Evolutionary conservation across 1,140 invertebrate genomes (phyloP), one percentile per base, ranked within the genome.

Genomic region (Zaprionus kolodkinae): DNA sequence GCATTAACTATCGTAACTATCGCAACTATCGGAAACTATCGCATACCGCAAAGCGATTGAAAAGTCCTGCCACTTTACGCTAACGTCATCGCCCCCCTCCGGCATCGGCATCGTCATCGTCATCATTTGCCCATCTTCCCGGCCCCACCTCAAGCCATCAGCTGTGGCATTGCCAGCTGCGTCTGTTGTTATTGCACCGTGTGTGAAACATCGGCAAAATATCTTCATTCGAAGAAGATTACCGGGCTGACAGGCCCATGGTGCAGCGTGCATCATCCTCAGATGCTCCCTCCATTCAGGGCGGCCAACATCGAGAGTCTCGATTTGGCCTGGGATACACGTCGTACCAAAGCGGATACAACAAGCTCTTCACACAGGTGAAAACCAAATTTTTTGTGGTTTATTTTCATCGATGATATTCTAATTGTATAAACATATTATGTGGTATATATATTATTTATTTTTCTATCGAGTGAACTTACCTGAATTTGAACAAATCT

Each of bases 281-380:
- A 79, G 92, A 93, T 92, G 92, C 86, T 91, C 92, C 92, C 78
- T 91, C 90, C 70, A 79, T 92, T 79, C 82, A 92, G 76, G 91
- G 91, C 50, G 89, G 89, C 84, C 86, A 90, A 65, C 84, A 88
- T 87, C 91, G 92, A 79, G 92, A 92, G 64, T 91, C 92, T 91
- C 91, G 92, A 81, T 92, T 93, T 92, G 92, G 91, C 78, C 90
- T 93, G 77, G 96, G 96, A 92, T 97, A 97, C 94, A 96, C 95
- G 93, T 94, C 94, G 92, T 96, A 96, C 93, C 94, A 95, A 92
- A 95, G 95, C 94, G 96, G 96, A 93, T 97, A 97, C 94, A 97
- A 97, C 94, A 97, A 97, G 94, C 95, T 97, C 89, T 97, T 97
- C 93, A 97, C 96, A 76, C 96, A 97, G 96, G 96, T 97, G 84